Base-by-base conservation (phyloP, 2,797 vertebrate genomes). In the Danio kyathit region DNA sequence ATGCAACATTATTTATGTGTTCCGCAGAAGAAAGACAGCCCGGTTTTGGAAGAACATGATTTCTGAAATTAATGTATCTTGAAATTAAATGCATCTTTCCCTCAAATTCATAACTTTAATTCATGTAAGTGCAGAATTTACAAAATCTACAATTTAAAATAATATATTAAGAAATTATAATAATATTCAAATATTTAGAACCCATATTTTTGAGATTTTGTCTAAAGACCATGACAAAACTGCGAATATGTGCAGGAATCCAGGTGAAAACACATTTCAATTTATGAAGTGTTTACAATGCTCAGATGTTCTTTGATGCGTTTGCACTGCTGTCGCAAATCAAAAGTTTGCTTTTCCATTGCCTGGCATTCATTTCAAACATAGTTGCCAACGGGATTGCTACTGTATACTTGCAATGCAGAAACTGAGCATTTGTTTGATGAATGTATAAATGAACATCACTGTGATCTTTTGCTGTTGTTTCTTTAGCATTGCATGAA, bases 401-500 rank as follows among this genome's bases (percentile, higher is more conserved):
- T 43, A 21, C 59, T 1, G 29, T 29, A 29, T 29, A 46, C 54
- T 69, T 67, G 29, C 48, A 41, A 38, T 59, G 19, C 13, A 11
- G 38, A 46, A 49, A 43, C 12, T 11, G 51, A 71, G 67, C 44
- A 41, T 48, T 61, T 43, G 65, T 38, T 79, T 72, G 29, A 79
- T 61, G 75, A 86, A 80, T 83, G 82, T 81, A 75, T 79, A 69
- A 83, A 75, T 71, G 16, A 41, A 56, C 75, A 79, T 49, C 67
- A 86, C 84, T 86, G 84, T 86, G 84, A 86, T 79, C 38, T 74
- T 65, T 81, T 48, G 52, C 48, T 60, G 21, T 59, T 69, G 54
- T 60, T 49, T 79, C 56, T 61, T 79, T 40, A 44, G 8, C 60
- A 21, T 51, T 51, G 66, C 56, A 79, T 79, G 76, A 13, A 61